phyloP scores from a whole-genome alignment of 2,113 vertebrate species.

The Calyptommatus sinebrachiatus region DNA sequence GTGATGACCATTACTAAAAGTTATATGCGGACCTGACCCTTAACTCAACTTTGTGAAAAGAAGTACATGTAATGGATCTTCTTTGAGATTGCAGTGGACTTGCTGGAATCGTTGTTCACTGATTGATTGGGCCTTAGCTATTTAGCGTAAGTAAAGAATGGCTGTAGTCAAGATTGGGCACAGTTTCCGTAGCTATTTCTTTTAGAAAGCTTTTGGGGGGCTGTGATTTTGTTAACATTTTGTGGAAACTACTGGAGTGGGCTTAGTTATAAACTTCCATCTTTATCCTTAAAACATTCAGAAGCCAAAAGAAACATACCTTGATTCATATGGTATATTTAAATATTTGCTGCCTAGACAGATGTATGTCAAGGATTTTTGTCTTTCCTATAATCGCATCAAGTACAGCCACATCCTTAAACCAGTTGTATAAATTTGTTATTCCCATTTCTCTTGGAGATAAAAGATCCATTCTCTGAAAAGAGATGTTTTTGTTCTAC shows the following conservation, averaged over 20 bases:
- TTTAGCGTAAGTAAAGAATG: neutral
- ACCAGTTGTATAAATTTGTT: neutral
- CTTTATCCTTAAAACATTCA: neutral
- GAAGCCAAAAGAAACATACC: neutral
- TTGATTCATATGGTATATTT: neutral
- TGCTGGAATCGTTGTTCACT: neutral
- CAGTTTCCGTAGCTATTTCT: too few species aligned
- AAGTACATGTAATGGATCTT: neutral
- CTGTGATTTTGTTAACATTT: neutral
- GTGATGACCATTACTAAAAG: too few species aligned
- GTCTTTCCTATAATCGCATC: neutral
- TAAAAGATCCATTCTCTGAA: neutral
- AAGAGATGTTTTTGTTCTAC: neutral
- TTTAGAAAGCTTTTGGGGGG: neutral
- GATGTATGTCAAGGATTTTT: neutral
- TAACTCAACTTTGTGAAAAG: neutral
- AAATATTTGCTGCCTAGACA: neutral
- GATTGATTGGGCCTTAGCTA: neutral
- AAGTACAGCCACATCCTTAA: neutral
- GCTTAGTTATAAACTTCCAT: neutral
- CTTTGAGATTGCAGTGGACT: neutral
- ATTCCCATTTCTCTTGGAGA: too few species aligned
- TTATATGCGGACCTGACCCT: too few species aligned
- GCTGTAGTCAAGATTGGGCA: too few species aligned
- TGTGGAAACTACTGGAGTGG: neutral